A percentile compares a stretch with the other conserved stretches of the same genome.
These are phyloP conservation scores for Drosophila setifemur DNA, from an alignment of 1,140 invertebrate genomes.

Conservation along the genomic window DNA sequence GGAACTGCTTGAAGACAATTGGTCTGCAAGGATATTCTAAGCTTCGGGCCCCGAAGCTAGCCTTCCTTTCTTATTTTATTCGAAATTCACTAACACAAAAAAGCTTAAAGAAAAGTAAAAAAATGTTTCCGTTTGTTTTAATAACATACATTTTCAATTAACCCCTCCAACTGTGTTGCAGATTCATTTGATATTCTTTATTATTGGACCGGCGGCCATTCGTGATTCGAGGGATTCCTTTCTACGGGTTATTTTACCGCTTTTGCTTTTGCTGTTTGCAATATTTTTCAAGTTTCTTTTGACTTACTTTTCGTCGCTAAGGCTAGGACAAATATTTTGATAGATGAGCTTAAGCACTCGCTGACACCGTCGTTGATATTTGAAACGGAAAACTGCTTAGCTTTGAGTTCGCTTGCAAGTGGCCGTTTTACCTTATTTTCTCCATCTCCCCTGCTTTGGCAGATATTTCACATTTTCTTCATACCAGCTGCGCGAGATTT, in stretches of 20 bases:
- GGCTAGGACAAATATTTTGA: conserved; percentile 58
- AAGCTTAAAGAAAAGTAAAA: no score
- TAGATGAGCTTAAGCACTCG: conserved; percentile 60
- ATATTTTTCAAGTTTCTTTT: conserved; percentile 33
- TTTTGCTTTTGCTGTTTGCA: not conserved
- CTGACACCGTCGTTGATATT: conserved; percentile 47
- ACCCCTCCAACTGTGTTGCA: conserved; percentile 6
- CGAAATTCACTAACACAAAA: no score
- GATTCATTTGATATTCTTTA: conserved; percentile 7
- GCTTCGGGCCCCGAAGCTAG: no score
- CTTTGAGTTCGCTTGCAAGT: conserved; percentile 48
- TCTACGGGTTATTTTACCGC: not conserved
- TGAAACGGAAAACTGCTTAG: conserved; percentile 43
- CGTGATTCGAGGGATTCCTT: not conserved
- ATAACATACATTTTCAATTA: conserved; percentile 28
- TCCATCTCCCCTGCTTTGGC: not conserved
- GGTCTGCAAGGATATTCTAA: no score
- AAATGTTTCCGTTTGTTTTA: not conserved
- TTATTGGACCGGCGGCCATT: not conserved
- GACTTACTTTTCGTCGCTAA: conserved; percentile 38
- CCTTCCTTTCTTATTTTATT: no score
- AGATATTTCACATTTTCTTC: conserved; percentile 13
- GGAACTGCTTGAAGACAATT: no score
- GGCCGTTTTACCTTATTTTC: conserved; percentile 28
- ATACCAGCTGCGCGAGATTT: conserved; percentile 8